phyloP scores from a whole-genome alignment of 37 sponge, comb jelly and placozoan genomes.

The Mnemiopsis leidyi region DNA sequence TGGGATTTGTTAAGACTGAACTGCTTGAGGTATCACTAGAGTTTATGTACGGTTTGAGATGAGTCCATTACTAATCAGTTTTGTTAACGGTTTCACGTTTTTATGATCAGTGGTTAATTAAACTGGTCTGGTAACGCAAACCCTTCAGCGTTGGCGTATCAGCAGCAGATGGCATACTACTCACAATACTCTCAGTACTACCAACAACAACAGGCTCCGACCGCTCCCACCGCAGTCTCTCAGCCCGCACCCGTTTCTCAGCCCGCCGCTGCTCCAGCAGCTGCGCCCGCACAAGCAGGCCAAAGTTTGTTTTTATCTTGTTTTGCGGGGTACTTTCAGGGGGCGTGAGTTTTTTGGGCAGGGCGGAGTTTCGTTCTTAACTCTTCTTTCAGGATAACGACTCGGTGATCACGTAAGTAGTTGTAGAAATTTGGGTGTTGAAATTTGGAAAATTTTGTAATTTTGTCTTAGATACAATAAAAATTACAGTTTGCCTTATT shows the following conservation, averaged over 20 bases:
- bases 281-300: slow-evolving; percentile 41
- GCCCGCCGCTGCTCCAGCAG: slow-evolving; percentile 27
- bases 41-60: too few relatives aligned
- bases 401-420: not conserved
- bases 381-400: not conserved
- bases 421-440: not conserved
- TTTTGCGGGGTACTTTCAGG: too few relatives aligned
- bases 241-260: slow-evolving; percentile 22
- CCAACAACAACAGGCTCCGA: not conserved
- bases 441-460: not conserved
- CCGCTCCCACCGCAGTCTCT: not conserved
- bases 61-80: too few relatives aligned
- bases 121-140: too few relatives aligned
- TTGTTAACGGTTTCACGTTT: too few relatives aligned
- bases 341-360: not conserved
- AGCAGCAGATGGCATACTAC: slow-evolving; percentile 66
- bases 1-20: too few relatives aligned
- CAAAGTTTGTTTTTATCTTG: not conserved
- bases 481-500: too few relatives aligned
- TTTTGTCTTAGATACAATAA: not conserved
- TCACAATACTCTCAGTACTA: slow-evolving; percentile 61
- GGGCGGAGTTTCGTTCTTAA: not conserved
- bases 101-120: too few relatives aligned
- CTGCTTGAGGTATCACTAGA: too few relatives aligned
- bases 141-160: slow-evolving; percentile 38